Base-by-base conservation (phyloP, 2,888 invertebrate species). In the Dasypolia templi region DNA sequence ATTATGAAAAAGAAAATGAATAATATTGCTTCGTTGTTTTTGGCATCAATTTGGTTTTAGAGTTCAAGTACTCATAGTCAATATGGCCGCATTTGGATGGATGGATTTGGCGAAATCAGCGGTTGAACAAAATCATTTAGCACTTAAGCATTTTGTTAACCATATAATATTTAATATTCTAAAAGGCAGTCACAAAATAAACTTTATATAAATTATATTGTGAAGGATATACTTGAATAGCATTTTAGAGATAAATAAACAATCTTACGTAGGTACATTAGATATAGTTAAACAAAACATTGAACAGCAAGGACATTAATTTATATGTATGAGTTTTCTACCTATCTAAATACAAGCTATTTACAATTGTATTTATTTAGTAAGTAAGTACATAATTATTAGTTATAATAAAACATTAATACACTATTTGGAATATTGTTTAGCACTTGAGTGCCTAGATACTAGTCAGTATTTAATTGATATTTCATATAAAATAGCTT, bases 271-370 rank as follows among this genome's bases (percentile, higher is more conserved):
- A 82, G 44, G 46, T 72, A 77, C n/a, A 73, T 73, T 62, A 79
- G 9, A 73, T 9, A 64, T 73, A 72, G 42, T 51, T 61, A 7
- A 80, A 83, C 49, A 44, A 55, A 84, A 72, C 49, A 72, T 81
- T 72, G 58, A 81, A 82, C 66, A 86, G 72, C 59, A 70, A 71
- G 66, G 64, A 83, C 64, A 75, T 67, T 67, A 59, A 76, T 73
- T 70, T 69, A 56, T 86, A 84, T 66, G 55, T 70, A 82, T 79
- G 81, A 73, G 75, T 80, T 79, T 73, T 75, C 72, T 81, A 72
- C 77, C 79, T 84, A 79, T 72, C 81, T 87, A 84, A 74, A 82
- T 89, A 87, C 79, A 83, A 89, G 87, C 87, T 85, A 86, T 89
- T 81, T 88, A 88, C 85, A 87, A 73, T 79, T 79, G 22, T 35